Evolutionary conservation across 2,888 invertebrate species (phyloP), one percentile per base, ranked within the genome.

Genomic region (Brachylomia viminalis): DNA sequence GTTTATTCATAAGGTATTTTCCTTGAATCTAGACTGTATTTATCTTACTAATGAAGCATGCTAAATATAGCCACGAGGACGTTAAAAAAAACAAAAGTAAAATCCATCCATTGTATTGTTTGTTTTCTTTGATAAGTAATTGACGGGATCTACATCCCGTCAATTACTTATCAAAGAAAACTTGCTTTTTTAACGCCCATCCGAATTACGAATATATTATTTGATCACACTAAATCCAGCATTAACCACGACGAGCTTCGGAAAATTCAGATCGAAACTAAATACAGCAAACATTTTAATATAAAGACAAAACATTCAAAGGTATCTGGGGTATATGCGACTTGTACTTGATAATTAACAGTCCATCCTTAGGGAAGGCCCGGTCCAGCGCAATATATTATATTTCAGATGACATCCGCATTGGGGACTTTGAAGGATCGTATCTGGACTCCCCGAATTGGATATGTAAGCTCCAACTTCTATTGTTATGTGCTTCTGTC

Each of bases 291-390:
- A 79, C 69, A 88, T 84, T 87, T 83, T 74, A 86, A 89, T 89
- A 87, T 77, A 71, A 85, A 88, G 86, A 88, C 88, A 86, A 94
- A 93, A 93, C 90, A 94, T 92, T 93, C 92, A 92, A 94, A 95
- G 95, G 94, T 92, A 90, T 91, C 91, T 92, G 88, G 87, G 87
- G 90, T 88, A 83, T 86, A 84, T 82, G 92, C 89, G 96, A 96
- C 97, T 97, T 97, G 97, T 97, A 96, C 96, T 97, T 97, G 95
- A 93, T 97, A 97, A 97, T 97, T 97, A 97, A 97, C 97, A 94
- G 95, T 89, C 91, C 86, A 94, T 97, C 97, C 97, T 96, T 90
- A 90, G 95, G 96, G 96, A 95, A 90, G 89, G 89, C 88, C 89
- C 93, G 95, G 95, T 94, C 95, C 94, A 88, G 92, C 93, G 93